Evolutionary conservation across 2,888 invertebrate genomes (phyloP).

Genomic region (Flexamia atlantica): DNA sequence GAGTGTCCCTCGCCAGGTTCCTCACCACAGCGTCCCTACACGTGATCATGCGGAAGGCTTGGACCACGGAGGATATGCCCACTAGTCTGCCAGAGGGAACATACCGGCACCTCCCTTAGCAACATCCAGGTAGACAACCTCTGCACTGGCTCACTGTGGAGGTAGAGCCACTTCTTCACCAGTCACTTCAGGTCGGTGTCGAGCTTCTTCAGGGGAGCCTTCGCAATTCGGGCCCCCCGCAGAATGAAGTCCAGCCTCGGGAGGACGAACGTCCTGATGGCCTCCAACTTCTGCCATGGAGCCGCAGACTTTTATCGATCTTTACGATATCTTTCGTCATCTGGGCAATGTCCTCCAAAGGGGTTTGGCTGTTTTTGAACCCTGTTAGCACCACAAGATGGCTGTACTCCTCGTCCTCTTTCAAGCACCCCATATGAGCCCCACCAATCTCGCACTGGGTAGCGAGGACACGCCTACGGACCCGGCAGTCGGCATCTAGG

Average conservation of each 20-base stretch:
- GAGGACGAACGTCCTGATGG: slow-evolving; percentile 68
- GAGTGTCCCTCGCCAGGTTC: too few species aligned
- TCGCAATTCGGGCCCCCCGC: too few species aligned
- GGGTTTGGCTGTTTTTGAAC: slow-evolving; percentile 56
- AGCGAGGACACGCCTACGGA: background rate
- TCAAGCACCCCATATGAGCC: background rate
- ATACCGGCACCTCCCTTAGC: too few species aligned
- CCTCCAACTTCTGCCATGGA: slow-evolving; percentile 68
- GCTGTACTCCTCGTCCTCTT: slow-evolving; percentile 30
- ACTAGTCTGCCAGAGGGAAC: too few species aligned
- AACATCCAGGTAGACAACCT: too few species aligned
- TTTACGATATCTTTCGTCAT: slow-evolving; percentile 39
- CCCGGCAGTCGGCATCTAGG: slow-evolving; percentile 8
- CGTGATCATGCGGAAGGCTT: too few species aligned
- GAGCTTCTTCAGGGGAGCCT: too few species aligned
- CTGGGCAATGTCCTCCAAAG: background rate
- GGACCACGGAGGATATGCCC: too few species aligned
- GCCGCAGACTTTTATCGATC: slow-evolving; percentile 64
- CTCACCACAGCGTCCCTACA: too few species aligned
- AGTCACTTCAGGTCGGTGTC: too few species aligned
- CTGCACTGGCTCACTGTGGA: too few species aligned
- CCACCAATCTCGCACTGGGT: slow-evolving; percentile 10
- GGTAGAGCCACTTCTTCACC: too few species aligned
- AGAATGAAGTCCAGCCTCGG: slow-evolving; percentile 71
- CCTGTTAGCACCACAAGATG: slow-evolving; percentile 58